Evolutionary conservation across 2,797 vertebrate genomes (phyloP), one percentile per base, ranked within the genome.

Genomic region (Limosa lapponica): DNA sequence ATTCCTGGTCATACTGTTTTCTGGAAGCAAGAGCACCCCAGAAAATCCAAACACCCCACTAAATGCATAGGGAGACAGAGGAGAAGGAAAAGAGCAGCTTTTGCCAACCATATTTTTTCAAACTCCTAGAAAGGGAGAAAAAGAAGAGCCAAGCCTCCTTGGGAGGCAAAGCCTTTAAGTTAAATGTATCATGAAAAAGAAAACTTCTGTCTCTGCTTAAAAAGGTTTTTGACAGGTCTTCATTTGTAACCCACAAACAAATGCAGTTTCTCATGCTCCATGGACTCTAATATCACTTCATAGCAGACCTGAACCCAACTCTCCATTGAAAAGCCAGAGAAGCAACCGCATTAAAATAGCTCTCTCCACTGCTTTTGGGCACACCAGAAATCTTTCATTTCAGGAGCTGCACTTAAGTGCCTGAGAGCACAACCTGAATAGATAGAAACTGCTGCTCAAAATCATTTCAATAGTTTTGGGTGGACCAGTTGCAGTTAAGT

Each of bases 181-280:
- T 93, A 93, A 95, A 95, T 92, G 80, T 84, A 71, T 95, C 94
- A 94, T 67, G 91, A 94, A 95, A 95, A 95, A 75, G 81, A 79
- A 95, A 96, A 95, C 80, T 95, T 96, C 77, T 71, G 73, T 79
- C 80, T 30, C 77, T 67, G 78, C 94, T 73, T 92, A 95, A 93
- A 96, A 95, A 85, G 94, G 83, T 90, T 95, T 96, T 95, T 96
- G 96, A 96, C 96, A 96, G 96, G 91, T 92, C 87, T 95, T 96
- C 96, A 95, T 96, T 93, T 95, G 91, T 94, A 97, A 94, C 75
- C 95, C 75, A 70, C 93, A 95, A 95, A 95, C 95, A 96, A 93
- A 96, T 73, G 91, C 82, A 70, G 91, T 87, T 95, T 92, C 93
- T 97, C 91, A 97, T 93, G 96, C 95, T 97, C 91, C 82, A 57